Percentiles rank a stretch among this genome's conserved stretches.
These are phyloP conservation scores for Haliclona indistincta DNA, from an alignment of 37 sponge, comb jelly and placozoan species.

Conservation along the genomic window DNA sequence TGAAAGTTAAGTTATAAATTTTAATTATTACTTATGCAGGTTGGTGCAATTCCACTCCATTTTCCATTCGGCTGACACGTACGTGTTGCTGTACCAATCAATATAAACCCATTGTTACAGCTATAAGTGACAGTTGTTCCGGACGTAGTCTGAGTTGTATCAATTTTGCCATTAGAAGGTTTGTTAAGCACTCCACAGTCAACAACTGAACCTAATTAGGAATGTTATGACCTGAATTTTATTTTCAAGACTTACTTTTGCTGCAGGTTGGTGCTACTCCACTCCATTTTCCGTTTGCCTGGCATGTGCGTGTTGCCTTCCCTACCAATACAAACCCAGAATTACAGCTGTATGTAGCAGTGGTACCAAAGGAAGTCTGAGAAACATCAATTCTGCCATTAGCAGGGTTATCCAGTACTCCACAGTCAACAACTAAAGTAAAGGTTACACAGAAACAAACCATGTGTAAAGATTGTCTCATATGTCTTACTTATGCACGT, in stretches of 20 bases:
- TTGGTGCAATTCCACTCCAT: slow-evolving; percentile 60
- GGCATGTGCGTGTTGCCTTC: slow-evolving; percentile 12
- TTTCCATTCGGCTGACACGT: slow-evolving; percentile 47
- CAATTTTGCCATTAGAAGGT: slow-evolving; percentile 34
- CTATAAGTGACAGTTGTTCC: slow-evolving; percentile 35
- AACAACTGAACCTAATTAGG: slow-evolving; percentile 2
- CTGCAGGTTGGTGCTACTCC: slow-evolving; percentile 52
- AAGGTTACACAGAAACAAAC: background rate
- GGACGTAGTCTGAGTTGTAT: slow-evolving; percentile 5
- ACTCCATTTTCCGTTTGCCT: slow-evolving; percentile 51
- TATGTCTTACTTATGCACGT: slow-evolving; percentile 11
- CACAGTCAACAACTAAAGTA: slow-evolving; percentile 46
- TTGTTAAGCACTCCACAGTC: slow-evolving; percentile 35
- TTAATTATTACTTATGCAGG: slow-evolving; percentile 36
- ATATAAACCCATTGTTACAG: slow-evolving; percentile 55
- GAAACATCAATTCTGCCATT: slow-evolving; percentile 42
- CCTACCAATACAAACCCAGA: slow-evolving; percentile 47
- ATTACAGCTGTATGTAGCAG: slow-evolving; percentile 57
- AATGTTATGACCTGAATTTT: background rate
- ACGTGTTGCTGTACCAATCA: slow-evolving; percentile 36
- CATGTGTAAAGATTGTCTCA: background rate
- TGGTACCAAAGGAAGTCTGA: slow-evolving; percentile 25
- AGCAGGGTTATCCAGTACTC: slow-evolving; percentile 7
- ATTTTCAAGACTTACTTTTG: slow-evolving; percentile 13
- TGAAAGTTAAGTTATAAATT: background rate